These are phyloP conservation scores for Teleiodes luculella DNA, from an alignment of 2,888 invertebrate genomes.

Conservation along the genomic window DNA sequence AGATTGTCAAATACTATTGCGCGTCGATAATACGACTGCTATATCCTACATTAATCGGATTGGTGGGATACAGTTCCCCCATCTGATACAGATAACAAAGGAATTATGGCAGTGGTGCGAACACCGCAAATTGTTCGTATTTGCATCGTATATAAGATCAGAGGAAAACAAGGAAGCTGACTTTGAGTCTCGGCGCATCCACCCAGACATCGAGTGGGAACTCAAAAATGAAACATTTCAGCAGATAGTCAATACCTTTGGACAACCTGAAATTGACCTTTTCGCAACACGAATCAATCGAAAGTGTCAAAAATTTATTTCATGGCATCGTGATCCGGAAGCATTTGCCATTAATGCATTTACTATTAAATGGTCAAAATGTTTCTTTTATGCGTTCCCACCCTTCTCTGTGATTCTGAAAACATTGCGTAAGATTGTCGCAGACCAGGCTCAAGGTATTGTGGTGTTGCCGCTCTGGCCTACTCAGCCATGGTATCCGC, in stretches of 20 bases:
- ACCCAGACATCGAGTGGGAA: constrained; percentile 21
- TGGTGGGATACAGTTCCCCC: constrained; percentile 19
- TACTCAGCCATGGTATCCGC: not conserved
- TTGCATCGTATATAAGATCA: constrained; percentile 19
- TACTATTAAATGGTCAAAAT: constrained; percentile 4
- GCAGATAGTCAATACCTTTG: not conserved
- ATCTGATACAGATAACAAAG: constrained; percentile 13
- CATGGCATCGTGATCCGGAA: constrained; percentile 14
- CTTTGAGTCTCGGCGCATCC: constrained; percentile 16
- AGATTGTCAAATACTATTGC: constrained; percentile 13
- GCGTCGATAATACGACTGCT: constrained; percentile 20
- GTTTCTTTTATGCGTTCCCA: constrained; percentile 12
- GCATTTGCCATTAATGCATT: constrained; percentile 11
- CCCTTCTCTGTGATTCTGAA: constrained; percentile 9
- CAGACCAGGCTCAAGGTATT: not conserved
- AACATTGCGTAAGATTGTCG: not conserved
- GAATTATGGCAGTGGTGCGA: constrained; percentile 23
- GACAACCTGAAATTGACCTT: not conserved
- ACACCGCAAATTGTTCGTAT: constrained; percentile 10
- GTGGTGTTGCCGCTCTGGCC: not conserved
- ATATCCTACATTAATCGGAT: constrained; percentile 21
- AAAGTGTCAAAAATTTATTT: constrained; percentile 8
- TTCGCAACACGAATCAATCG: constrained; percentile 13
- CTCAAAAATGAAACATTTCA: constrained; percentile 7
- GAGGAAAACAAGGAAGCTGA: constrained; percentile 18